Evolutionary conservation across 2,797 vertebrate genomes (phyloP).

Genomic region (Acrossocheilus wenchowensis): DNA sequence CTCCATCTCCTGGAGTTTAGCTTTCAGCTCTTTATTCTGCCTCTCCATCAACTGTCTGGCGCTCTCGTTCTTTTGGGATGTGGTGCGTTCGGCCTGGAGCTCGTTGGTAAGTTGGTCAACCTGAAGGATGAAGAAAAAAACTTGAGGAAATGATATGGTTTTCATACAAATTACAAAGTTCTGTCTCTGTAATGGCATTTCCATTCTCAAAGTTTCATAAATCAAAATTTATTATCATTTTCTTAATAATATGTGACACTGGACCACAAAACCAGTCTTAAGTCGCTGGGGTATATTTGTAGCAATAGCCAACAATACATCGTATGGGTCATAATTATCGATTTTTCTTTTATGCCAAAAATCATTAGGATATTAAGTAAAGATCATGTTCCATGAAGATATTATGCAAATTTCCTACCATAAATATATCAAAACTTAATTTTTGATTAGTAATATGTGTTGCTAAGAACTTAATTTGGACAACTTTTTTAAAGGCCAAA

Average conservation of each 20-base stretch:
- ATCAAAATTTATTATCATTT: neutral
- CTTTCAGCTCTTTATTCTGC: slow-evolving; percentile 92
- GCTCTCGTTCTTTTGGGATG: slow-evolving; percentile 88
- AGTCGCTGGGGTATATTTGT: too few relatives aligned
- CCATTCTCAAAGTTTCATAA: neutral
- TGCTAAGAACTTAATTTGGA: too few relatives aligned
- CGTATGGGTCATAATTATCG: too few relatives aligned
- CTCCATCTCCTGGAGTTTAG: slow-evolving; percentile 92
- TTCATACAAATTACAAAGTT: slow-evolving; percentile 2
- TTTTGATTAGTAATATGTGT: too few relatives aligned
- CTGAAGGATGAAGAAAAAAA: slow-evolving; percentile 67
- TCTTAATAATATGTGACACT: neutral
- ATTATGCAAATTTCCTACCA: too few relatives aligned
- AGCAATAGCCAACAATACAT: too few relatives aligned
- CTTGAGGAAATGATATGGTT: neutral
- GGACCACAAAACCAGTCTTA: too few relatives aligned
- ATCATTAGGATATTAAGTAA: too few relatives aligned
- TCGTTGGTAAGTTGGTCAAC: slow-evolving; percentile 91
- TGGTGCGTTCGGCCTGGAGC: slow-evolving; percentile 83
- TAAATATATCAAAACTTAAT: too few relatives aligned
- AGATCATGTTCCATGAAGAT: too few relatives aligned
- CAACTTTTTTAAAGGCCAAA: too few relatives aligned
- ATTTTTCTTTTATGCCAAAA: too few relatives aligned
- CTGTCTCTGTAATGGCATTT: neutral
- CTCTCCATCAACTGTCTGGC: slow-evolving; percentile 92